A percentile compares a stretch with the other conserved stretches of the same genome.
Conservation (phyloP, 2,888 invertebrate genomes). For the Deroplatys truncata region DNA sequence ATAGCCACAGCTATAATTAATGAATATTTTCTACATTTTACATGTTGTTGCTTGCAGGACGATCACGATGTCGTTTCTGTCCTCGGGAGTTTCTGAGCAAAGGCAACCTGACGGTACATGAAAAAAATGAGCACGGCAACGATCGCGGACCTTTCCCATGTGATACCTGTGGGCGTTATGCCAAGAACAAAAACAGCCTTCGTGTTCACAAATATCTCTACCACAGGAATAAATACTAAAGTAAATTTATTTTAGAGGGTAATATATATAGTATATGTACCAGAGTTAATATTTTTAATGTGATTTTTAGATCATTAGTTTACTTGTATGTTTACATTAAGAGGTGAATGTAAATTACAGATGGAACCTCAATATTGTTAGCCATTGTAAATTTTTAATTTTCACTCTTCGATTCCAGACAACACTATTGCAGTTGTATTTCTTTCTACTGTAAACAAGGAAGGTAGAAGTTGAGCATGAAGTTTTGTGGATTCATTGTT, state of each 20-base stretch:
- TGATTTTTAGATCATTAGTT: not conserved
- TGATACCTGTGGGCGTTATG: slow-evolving; percentile 63
- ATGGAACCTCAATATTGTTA: too few species aligned
- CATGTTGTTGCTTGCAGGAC: not conserved
- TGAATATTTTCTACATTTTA: not conserved
- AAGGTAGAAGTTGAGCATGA: too few species aligned
- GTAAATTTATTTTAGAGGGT: not conserved
- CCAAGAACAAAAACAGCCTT: slow-evolving; percentile 51
- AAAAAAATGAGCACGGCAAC: slow-evolving; percentile 66
- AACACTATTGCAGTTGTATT: too few species aligned
- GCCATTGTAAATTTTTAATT: too few species aligned
- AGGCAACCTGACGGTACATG: slow-evolving; percentile 67
- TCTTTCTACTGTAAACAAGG: too few species aligned
- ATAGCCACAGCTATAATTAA: too few species aligned
- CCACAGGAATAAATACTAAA: slow-evolving; percentile 11
- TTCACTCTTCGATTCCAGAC: too few species aligned
- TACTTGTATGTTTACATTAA: too few species aligned
- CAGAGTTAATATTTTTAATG: not conserved
- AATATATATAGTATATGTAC: not conserved
- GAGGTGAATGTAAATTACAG: too few species aligned
- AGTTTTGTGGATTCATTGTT: too few species aligned
- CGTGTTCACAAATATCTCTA: slow-evolving; percentile 61
- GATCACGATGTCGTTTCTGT: slow-evolving; percentile 2
- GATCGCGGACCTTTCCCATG: slow-evolving; percentile 63
- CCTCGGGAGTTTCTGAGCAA: slow-evolving; percentile 57